These are phyloP conservation scores for Leptinotarsa juncta DNA, from an alignment of 2,888 invertebrate species.

Conservation along the genomic window DNA sequence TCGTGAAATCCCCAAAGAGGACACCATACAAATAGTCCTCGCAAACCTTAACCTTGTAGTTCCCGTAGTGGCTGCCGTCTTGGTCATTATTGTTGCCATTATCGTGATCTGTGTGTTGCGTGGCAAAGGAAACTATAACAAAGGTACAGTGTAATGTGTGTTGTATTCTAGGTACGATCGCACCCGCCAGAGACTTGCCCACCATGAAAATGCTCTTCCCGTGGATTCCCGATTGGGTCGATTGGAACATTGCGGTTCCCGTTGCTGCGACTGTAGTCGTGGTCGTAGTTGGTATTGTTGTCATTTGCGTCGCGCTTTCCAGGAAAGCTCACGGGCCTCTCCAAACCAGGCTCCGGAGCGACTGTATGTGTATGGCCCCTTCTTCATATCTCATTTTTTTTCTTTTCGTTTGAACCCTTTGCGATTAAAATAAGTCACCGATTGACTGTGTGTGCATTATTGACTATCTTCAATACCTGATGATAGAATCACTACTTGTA, in stretches of 20 bases:
- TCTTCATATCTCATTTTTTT: slow-evolving; percentile 35
- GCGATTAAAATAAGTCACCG: not conserved
- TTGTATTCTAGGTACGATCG: slow-evolving; percentile 78
- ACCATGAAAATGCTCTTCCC: slow-evolving; percentile 72
- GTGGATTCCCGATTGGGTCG: slow-evolving; percentile 89
- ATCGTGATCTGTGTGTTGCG: slow-evolving; percentile 92
- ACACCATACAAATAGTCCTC: slow-evolving; percentile 88
- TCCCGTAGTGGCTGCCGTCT: slow-evolving; percentile 89
- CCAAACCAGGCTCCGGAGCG: slow-evolving; percentile 83
- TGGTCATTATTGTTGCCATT: slow-evolving; percentile 93
- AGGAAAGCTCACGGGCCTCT: slow-evolving; percentile 77
- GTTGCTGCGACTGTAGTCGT: slow-evolving; percentile 91
- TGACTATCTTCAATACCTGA: not conserved
- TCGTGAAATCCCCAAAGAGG: slow-evolving; percentile 86
- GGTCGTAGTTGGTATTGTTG: slow-evolving; percentile 89
- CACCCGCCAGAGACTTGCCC: slow-evolving; percentile 74
- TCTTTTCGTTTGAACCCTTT: slow-evolving; percentile 24
- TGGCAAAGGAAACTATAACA: slow-evolving; percentile 85
- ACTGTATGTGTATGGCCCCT: slow-evolving; percentile 73
- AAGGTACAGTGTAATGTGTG: slow-evolving; percentile 72
- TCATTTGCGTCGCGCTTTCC: slow-evolving; percentile 89
- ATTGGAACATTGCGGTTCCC: slow-evolving; percentile 90
- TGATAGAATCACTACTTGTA: too few species aligned
- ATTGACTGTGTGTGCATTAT: not conserved
- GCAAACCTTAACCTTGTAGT: slow-evolving; percentile 94